A percentile compares a stretch with the other conserved stretches of the same genome.
Conservation (phyloP, 2,797 vertebrate species). For the Catostomus latipinnis region DNA sequence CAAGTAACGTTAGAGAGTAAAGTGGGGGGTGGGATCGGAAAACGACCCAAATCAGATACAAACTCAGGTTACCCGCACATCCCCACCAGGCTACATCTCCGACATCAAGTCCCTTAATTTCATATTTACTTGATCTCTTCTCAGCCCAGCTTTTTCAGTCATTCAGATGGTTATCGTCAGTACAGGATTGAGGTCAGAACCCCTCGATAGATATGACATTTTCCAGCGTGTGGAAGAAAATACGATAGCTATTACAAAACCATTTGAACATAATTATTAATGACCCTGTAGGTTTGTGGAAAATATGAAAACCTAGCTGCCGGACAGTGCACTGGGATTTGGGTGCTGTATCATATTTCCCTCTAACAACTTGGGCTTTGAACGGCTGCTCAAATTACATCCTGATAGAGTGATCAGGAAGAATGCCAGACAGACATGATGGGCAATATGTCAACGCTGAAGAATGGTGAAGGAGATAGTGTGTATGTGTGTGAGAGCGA, state of each 20-base stretch:
- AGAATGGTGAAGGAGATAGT: slow-evolving; percentile 10
- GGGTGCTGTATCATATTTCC: slow-evolving; percentile 54
- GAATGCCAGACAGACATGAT: slow-evolving; percentile 48
- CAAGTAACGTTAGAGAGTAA: too few relatives aligned
- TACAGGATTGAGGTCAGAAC: slow-evolving; percentile 25
- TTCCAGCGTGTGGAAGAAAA: slow-evolving; percentile 29
- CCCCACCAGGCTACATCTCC: not conserved
- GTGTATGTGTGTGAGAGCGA: slow-evolving; percentile 19
- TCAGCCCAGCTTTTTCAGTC: not conserved
- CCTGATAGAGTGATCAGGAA: slow-evolving; percentile 56
- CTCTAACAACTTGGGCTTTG: slow-evolving; percentile 43
- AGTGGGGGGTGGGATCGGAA: too few relatives aligned
- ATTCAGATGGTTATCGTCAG: slow-evolving; percentile 12
- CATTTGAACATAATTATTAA: slow-evolving; percentile 55
- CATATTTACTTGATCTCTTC: slow-evolving; percentile 3
- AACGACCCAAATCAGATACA: too few relatives aligned
- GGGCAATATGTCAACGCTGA: slow-evolving; percentile 43
- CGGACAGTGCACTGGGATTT: slow-evolving; percentile 27
- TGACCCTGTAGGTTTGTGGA: slow-evolving; percentile 39
- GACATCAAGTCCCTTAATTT: not conserved
- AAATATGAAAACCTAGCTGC: slow-evolving; percentile 26
- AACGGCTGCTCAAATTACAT: slow-evolving; percentile 52
- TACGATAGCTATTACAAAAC: slow-evolving; percentile 43
- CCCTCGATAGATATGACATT: slow-evolving; percentile 34
- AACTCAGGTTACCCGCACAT: too few relatives aligned